Percentiles rank a stretch among this genome's conserved stretches.
Evolutionary conservation across 1,140 invertebrate genomes (phyloP).

Genomic region (Forficula auricularia): DNA sequence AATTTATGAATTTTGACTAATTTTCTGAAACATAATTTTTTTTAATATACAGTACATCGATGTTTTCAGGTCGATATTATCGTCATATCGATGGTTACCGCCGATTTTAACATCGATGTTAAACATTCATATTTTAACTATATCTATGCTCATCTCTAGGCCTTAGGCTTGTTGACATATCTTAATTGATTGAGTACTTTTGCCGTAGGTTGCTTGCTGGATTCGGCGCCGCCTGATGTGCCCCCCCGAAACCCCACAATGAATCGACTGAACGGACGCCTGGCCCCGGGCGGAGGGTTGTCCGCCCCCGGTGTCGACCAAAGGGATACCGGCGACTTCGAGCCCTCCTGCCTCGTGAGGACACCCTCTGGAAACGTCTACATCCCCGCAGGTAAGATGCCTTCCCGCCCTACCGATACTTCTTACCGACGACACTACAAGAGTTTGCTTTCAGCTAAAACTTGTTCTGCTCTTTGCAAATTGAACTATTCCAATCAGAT

Average conservation of each 20-base stretch:
- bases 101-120: no score
- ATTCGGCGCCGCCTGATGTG: constrained; percentile 70
- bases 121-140: no score
- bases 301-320: constrained; percentile 42
- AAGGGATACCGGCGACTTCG: constrained; percentile 42
- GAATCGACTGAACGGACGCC: constrained; percentile 68
- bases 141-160: no score
- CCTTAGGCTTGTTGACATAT: no score
- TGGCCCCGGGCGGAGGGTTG: constrained; percentile 44
- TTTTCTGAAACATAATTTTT: no score
- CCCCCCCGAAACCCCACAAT: constrained; percentile 73
- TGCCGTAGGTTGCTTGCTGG: constrained; percentile 71
- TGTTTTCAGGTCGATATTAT: no score
- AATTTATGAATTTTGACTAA: no score
- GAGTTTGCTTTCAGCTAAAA: not conserved
- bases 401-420: not conserved
- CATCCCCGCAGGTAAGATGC: constrained; percentile 60
- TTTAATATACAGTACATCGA: no score
- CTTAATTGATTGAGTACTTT: no score
- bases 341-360: constrained; percentile 76
- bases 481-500: no score
- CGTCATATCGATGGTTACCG: no score
- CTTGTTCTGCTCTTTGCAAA: not conserved
- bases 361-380: constrained; percentile 82
- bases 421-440: not conserved